Conservation (phyloP, 35 echinoderm and acorn worm genomes). For the Ophioderma brevispina region DNA sequence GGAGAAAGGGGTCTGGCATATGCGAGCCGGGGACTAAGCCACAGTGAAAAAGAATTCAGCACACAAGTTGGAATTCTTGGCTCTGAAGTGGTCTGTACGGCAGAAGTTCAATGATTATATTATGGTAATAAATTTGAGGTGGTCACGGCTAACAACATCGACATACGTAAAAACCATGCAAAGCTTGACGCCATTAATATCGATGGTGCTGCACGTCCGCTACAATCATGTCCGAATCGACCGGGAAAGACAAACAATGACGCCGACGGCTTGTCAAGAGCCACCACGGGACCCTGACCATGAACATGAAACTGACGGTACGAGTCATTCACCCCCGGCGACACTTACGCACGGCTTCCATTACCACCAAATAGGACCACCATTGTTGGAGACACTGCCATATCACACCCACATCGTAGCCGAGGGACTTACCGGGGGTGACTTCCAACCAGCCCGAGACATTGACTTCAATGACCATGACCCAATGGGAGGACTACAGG, state of each 20-base stretch:
- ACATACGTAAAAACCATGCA: not conserved
- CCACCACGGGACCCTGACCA: no score
- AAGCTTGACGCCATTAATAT: not conserved
- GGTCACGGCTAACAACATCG: no score
- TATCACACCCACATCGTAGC: no score
- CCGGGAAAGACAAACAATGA: not conserved
- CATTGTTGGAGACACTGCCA: no score
- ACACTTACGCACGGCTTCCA: no score
- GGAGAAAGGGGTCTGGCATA: slow-evolving; percentile 49
- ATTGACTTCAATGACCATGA: no score
- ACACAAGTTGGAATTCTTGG: slow-evolving; percentile 76
- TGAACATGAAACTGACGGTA: no score
- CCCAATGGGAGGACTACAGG: no score
- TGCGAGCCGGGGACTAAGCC: slow-evolving; percentile 52
- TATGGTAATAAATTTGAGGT: slow-evolving; percentile 18
- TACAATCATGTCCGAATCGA: not conserved
- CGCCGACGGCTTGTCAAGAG: not conserved
- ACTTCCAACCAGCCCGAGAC: no score
- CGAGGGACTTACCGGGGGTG: no score
- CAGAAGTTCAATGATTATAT: slow-evolving; percentile 77
- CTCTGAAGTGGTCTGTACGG: slow-evolving; percentile 62
- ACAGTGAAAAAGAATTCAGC: slow-evolving; percentile 50
- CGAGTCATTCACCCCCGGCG: no score
- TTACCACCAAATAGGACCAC: no score
- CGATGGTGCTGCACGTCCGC: not conserved